Conservation (phyloP, 1,140 invertebrate species). For the Drosophila pandora region DNA sequence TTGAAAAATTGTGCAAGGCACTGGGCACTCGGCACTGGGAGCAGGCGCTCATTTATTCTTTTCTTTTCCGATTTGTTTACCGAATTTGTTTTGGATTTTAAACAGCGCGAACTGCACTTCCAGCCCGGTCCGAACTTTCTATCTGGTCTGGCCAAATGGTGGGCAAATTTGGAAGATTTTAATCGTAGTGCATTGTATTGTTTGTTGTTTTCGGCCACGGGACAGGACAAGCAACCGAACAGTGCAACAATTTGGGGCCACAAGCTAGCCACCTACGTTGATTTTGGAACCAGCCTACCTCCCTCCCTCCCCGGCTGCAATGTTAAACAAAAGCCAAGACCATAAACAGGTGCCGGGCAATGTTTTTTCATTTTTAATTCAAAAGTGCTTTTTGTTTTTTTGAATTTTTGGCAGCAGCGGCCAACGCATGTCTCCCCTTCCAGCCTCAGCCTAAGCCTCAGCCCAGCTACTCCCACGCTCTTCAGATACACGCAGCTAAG, state of each 20-base stretch:
- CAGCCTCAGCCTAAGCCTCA: background rate
- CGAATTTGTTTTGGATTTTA: constrained; percentile 17
- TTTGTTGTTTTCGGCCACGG: constrained; percentile 53
- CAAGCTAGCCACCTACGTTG: constrained; percentile 66
- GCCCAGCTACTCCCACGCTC: constrained; percentile 22
- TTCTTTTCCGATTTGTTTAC: constrained; percentile 35
- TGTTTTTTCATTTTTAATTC: constrained; percentile 60
- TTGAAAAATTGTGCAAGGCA: constrained; percentile 48
- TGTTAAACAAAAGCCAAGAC: constrained; percentile 37
- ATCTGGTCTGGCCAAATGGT: constrained; percentile 53
- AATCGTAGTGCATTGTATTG: constrained; percentile 67
- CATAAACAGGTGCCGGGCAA: constrained; percentile 44
- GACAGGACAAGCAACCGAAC: constrained; percentile 56
- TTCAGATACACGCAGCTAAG: constrained; percentile 28
- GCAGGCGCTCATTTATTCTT: constrained; percentile 11
- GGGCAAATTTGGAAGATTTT: constrained; percentile 72
- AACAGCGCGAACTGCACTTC: constrained; percentile 32
- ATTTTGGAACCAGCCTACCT: constrained; percentile 12
- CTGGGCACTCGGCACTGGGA: too few relatives aligned
- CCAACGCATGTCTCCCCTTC: constrained; percentile 45
- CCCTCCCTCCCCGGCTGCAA: constrained; percentile 4
- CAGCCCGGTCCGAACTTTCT: constrained; percentile 55
- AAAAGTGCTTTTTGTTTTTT: constrained; percentile 28
- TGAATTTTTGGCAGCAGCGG: constrained; percentile 18
- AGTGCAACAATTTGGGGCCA: constrained; percentile 73